A percentile compares a stretch with the other conserved stretches of the same genome.
Evolutionary conservation across 2,797 vertebrate species (phyloP).

Genomic region (Cuniculus paca): DNA sequence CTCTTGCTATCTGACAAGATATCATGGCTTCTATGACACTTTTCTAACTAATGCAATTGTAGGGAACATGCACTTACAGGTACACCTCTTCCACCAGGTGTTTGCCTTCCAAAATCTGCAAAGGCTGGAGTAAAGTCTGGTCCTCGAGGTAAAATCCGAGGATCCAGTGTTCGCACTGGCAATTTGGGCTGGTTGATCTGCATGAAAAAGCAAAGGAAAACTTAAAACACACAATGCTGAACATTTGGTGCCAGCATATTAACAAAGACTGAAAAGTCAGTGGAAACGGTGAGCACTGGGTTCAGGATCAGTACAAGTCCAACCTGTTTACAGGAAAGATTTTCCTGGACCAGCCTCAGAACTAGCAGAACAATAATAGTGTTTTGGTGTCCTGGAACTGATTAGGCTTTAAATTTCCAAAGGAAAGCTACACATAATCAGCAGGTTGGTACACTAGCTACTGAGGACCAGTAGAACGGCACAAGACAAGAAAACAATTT

Average conservation of each 20-base stretch:
- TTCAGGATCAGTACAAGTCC: not conserved
- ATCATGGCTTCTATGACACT: not conserved
- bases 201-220: slow-evolving; percentile 29
- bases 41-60: slow-evolving; percentile 72
- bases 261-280: slow-evolving; percentile 1
- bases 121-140: slow-evolving; percentile 99
- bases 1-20: not conserved
- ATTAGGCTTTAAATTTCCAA: not conserved
- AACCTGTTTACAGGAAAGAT: not conserved
- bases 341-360: not conserved
- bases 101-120: slow-evolving; percentile 96
- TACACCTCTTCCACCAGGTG: slow-evolving; percentile 92
- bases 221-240: not conserved
- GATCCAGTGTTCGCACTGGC: slow-evolving; percentile 92
- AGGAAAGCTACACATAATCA: not conserved
- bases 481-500: not conserved
- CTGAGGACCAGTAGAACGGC: not conserved
- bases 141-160: slow-evolving; percentile 95
- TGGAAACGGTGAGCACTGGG: not conserved
- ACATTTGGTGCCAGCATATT: not conserved
- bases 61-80: slow-evolving; percentile 92
- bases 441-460: not conserved
- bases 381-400: not conserved
- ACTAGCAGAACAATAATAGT: not conserved
- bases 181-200: slow-evolving; percentile 98